These are phyloP conservation scores for Lepus townsendii DNA, from an alignment of 2,797 vertebrate species.

Conservation along the genomic window DNA sequence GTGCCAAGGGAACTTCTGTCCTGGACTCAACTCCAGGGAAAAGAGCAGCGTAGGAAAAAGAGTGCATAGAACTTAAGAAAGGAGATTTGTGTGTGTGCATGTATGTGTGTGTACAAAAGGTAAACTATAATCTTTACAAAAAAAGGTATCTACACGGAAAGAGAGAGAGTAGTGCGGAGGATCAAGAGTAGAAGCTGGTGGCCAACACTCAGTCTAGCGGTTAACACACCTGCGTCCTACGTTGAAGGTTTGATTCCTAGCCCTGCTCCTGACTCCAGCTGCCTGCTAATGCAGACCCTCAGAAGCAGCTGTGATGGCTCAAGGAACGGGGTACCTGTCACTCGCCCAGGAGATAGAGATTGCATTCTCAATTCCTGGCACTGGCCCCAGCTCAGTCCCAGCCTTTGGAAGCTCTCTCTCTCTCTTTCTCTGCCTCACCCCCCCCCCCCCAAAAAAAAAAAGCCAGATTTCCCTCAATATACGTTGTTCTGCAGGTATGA, in stretches of 20 bases:
- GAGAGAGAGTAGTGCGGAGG: not conserved
- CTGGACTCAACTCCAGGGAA: not conserved
- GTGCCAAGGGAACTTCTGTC: conserved; percentile 17
- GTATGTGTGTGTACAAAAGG: not conserved
- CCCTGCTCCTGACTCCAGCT: not conserved
- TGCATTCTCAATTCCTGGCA: no score
- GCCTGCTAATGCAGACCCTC: no score
- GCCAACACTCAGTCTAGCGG: no score
- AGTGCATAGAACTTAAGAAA: not conserved
- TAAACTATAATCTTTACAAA: not conserved
- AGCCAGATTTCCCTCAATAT: not conserved
- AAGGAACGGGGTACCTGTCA: no score
- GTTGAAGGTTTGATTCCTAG: not conserved
- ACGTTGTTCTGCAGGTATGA: not conserved
- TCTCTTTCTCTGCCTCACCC: no score
- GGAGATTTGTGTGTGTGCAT: not conserved
- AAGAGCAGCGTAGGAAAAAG: not conserved
- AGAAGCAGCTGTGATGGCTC: no score
- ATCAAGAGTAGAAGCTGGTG: not conserved
- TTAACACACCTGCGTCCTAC: not conserved
- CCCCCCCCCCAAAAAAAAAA: no score
- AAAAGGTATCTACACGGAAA: not conserved
- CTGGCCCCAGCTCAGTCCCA: no score
- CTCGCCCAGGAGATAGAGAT: no score
- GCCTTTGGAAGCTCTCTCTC: no score